Base-by-base conservation (phyloP, 92 coral and sea anemone species). In the Porites rus region DNA sequence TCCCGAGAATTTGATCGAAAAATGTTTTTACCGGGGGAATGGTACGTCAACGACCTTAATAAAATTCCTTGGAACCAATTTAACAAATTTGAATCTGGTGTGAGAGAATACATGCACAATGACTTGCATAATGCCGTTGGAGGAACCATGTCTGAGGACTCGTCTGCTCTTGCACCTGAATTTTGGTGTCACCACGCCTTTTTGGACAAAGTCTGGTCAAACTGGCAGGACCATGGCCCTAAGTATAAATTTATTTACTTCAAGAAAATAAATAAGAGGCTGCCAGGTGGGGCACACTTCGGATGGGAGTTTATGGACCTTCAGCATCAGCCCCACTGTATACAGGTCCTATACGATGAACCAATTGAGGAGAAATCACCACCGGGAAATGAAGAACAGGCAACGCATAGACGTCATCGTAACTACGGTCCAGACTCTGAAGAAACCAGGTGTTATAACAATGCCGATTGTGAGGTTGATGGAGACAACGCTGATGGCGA, bases 131-230 rank as follows among this genome's bases (percentile, higher is more conserved):
- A 92, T 54, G 98, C 95, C 9, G 82, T 96, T 20, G 98, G 99
- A 3, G 99, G 98, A 17, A 92, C 86, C 7, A 96, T 96, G 98
- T 70, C 91, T 9, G 51, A 70, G 16, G 90, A 89, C 52, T 92
- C 83, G 82, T 94, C 99, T 13, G 94, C 99, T 8, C 78, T 72
- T 7, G 90, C 97, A 6, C 98, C 98, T 0, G 99, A 97, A 80
- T 97, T 97, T 66, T 95, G 96, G 97, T 76, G 92, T 38, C 98
- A 95, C 78, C 98, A 95, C 77, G 98, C 95, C 12, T 97, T 91
- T 70, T 85, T 97, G 82, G 99, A 97, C 88, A 97, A 97, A 80
- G 76, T 97, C 54, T 97, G 99, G 99, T 92, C 93, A 24, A 93
- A 97, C 87, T 97, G 99, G 99, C 99, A 97, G 86, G 91, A 82